Conservation (phyloP, 2,797 vertebrate species). For the Poeciliopsis infans region DNA sequence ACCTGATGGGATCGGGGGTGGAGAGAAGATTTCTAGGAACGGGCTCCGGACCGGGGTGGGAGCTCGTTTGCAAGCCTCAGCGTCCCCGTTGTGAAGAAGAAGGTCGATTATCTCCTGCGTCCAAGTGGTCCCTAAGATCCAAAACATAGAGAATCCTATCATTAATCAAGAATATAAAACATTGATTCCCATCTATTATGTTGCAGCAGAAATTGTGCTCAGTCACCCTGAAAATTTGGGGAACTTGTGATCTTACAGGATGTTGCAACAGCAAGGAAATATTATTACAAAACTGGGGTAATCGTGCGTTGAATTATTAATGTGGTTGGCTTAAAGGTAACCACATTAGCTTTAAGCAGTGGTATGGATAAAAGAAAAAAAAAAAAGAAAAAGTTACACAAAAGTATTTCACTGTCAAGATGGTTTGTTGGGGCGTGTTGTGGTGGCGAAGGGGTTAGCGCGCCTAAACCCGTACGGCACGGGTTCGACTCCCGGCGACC, state of each 20-base stretch:
- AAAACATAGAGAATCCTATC: conserved; percentile 11
- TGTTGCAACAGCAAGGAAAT: conserved; percentile 2
- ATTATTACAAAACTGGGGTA: neutral
- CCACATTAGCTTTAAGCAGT: neutral
- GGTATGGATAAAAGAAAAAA: neutral
- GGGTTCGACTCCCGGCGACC: too few species aligned
- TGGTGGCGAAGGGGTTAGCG: too few species aligned
- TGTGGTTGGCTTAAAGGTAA: too few species aligned
- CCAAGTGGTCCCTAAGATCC: conserved; percentile 89
- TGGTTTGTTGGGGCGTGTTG: too few species aligned
- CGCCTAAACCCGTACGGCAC: too few species aligned
- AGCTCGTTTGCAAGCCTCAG: conserved; percentile 81
- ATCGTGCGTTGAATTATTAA: too few species aligned
- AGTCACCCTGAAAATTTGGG: neutral
- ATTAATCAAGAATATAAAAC: neutral
- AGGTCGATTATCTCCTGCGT: conserved; percentile 91
- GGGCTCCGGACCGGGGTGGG: conserved; percentile 82
- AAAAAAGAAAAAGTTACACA: too few species aligned
- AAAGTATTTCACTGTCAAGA: too few species aligned
- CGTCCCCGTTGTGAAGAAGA: conserved; percentile 83
- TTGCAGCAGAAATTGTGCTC: neutral
- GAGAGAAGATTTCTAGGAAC: conserved; percentile 83
- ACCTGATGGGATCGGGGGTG: conserved; percentile 81
- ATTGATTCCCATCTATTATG: neutral
- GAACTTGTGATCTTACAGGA: neutral